These are phyloP conservation scores for Myotis daubentonii DNA, from an alignment of 2,797 vertebrate genomes.

Conservation along the genomic window DNA sequence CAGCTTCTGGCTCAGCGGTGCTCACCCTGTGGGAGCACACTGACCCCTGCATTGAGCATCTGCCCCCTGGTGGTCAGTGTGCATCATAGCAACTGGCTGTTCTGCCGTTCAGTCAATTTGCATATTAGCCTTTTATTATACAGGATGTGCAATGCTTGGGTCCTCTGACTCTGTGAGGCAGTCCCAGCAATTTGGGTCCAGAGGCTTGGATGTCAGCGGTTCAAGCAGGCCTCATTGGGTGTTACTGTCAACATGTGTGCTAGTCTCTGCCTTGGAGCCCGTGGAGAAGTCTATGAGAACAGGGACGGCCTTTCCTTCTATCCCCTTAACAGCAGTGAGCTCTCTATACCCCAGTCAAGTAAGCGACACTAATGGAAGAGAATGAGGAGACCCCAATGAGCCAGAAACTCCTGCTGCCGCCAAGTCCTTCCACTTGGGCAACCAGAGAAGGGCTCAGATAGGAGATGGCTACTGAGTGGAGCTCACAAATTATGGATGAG, in stretches of 20 bases:
- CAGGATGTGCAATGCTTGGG: background rate
- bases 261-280: accelerated
- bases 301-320: too few relatives aligned
- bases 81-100: too few relatives aligned
- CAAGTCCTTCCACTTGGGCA: background rate
- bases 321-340: background rate
- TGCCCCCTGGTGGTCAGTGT: too few relatives aligned
- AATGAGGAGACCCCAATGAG: background rate
- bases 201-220: background rate
- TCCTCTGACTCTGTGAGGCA: background rate
- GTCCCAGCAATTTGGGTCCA: accelerated
- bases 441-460: accelerated
- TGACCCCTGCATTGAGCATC: too few relatives aligned
- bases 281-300: background rate
- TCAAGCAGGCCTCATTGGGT: too few relatives aligned
- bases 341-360: background rate
- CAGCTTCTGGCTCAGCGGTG: too few relatives aligned
- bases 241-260: accelerated
- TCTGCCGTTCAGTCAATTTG: too few relatives aligned
- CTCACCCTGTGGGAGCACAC: too few relatives aligned
- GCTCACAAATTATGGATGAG: too few relatives aligned
- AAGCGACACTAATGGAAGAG: accelerated
- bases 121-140: too few relatives aligned
- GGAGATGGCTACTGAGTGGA: background rate
- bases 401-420: background rate